Base-by-base conservation (phyloP, 37 sponge, comb jelly and placozoan species). In the Theonella swinhoei region DNA sequence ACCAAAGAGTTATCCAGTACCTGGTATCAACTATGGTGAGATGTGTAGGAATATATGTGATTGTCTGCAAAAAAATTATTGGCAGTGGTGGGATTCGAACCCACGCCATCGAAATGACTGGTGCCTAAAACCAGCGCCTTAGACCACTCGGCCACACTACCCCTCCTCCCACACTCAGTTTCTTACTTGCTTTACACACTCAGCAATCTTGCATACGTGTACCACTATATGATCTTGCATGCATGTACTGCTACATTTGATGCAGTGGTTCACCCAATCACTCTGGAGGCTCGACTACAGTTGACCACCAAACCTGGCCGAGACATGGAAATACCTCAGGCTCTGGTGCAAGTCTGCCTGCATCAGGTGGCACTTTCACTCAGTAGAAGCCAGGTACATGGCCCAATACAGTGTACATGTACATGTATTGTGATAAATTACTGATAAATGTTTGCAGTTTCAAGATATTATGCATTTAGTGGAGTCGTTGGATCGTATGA, bases 361-460 rank as follows among this genome's bases (percentile, higher is more conserved):
- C 39, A 87, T 17, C 30, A 87, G 39, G 81, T 94, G 39, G 72
- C 83, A 4, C 33, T 94, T 2, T 29, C 76, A 5, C 67, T 94
- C 22, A 37, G 69, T 32, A 89, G 87, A 68, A 72, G 75, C 41
- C 94, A 94, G 94, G 94, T 94, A 72, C 4, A 47, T 7, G 54
- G n/a, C n/a, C n/a, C n/a, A n/a, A n/a, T n/a, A n/a, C n/a, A n/a
- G 35, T 65, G 9, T 64, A 34, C 71, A 34, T 32, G 3, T 34
- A 26, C 37, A 70, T 33, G 37, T 30, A 23, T 30, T 32, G 23
- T 3, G 3, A 11, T 34, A 17, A 24, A 25, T n/a, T n/a, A n/a
- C n/a, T n/a, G n/a, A n/a, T n/a, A n/a, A n/a, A n/a, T n/a, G n/a
- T n/a, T n/a, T n/a, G n/a, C n/a, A n/a, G n/a, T n/a, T 47, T 14